phyloP scores from a whole-genome alignment of 2,797 vertebrate species.

The Anabas testudineus region DNA sequence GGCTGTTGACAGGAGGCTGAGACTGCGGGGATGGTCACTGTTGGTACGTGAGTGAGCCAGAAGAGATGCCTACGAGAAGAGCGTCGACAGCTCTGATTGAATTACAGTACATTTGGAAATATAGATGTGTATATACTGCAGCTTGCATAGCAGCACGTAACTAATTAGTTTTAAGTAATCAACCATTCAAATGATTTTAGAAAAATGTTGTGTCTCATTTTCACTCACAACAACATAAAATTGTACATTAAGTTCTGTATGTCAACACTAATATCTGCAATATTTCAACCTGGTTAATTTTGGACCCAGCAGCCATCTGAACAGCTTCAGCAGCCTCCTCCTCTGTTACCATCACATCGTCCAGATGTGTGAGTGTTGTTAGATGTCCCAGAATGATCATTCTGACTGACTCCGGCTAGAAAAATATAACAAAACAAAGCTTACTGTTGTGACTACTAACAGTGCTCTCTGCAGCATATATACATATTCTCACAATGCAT shows the following conservation, averaged over 20 bases:
- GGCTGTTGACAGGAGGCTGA: slow-evolving; percentile 87
- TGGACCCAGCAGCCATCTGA: slow-evolving; percentile 75
- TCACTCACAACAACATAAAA: too few relatives aligned
- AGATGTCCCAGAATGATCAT: slow-evolving; percentile 80
- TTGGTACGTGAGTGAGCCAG: slow-evolving; percentile 81
- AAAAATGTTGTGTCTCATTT: too few relatives aligned
- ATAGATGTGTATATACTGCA: neutral
- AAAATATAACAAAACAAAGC: neutral
- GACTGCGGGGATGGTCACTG: slow-evolving; percentile 80
- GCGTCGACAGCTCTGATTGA: slow-evolving; percentile 23
- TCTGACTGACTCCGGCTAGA: slow-evolving; percentile 78
- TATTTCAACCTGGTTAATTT: slow-evolving; percentile 83
- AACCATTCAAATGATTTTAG: too few relatives aligned
- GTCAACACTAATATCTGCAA: too few relatives aligned
- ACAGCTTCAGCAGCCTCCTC: slow-evolving; percentile 80
- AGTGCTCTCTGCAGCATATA: neutral
- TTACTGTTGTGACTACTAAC: too few relatives aligned
- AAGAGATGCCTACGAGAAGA: slow-evolving; percentile 79
- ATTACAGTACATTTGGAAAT: slow-evolving; percentile 21
- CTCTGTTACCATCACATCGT: slow-evolving; percentile 80
- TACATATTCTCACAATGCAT: neutral
- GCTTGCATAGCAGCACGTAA: neutral
- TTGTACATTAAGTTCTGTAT: too few relatives aligned
- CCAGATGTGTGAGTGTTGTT: slow-evolving; percentile 84
- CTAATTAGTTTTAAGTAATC: neutral